Evolutionary conservation across 2,888 invertebrate species (phyloP).

Genomic region (Cloeon dipterum): DNA sequence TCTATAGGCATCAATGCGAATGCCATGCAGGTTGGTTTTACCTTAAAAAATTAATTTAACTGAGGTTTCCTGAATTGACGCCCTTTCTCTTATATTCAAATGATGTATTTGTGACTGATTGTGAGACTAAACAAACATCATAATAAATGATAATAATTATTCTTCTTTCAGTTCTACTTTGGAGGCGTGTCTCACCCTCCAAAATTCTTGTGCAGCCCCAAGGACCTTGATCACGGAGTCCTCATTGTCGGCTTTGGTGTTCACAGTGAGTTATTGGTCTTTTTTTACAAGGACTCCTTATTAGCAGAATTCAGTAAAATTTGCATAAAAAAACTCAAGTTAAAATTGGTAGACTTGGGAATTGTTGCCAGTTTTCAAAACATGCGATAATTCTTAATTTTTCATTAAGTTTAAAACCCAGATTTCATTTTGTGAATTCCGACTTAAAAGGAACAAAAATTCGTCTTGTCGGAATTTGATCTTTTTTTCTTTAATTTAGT

Average conservation of each 20-base stretch:
- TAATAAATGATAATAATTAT: too few relatives aligned
- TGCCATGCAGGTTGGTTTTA: slow-evolving; percentile 45
- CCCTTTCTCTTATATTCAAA: not conserved
- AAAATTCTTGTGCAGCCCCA: slow-evolving; percentile 53
- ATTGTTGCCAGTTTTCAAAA: too few relatives aligned
- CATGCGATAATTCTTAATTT: too few relatives aligned
- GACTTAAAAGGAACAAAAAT: too few relatives aligned
- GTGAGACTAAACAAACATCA: not conserved
- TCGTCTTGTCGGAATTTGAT: too few relatives aligned
- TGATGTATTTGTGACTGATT: not conserved
- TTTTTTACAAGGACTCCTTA: not conserved
- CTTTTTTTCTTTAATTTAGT: not conserved
- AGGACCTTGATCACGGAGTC: slow-evolving; percentile 79
- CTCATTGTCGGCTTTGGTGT: slow-evolving; percentile 81
- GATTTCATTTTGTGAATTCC: too few relatives aligned
- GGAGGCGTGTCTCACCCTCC: slow-evolving; percentile 88
- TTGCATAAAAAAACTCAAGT: not conserved
- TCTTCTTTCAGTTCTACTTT: slow-evolving; percentile 53
- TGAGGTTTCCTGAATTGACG: not conserved
- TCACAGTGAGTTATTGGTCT: slow-evolving; percentile 29
- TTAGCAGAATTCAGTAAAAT: not conserved
- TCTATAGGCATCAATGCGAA: slow-evolving; percentile 91
- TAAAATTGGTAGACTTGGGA: slow-evolving; percentile 2
- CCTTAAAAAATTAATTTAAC: not conserved
- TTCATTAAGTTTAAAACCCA: too few relatives aligned